Percentiles rank a stretch among this genome's conserved stretches.
phyloP scores from a whole-genome alignment of 2,888 invertebrate species.

The Podabrus alpinus region DNA sequence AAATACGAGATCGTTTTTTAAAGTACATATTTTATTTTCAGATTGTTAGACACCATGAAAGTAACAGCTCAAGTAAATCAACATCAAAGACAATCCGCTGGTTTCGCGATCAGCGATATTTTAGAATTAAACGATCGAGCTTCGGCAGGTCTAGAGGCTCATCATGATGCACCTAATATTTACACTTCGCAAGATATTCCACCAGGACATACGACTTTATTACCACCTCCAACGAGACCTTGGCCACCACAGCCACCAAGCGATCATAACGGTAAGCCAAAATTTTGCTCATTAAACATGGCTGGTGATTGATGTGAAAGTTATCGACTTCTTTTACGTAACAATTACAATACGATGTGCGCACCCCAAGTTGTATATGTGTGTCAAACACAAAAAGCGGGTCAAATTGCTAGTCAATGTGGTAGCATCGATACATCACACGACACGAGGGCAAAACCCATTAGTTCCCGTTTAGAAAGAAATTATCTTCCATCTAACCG shows the following conservation, averaged over 20 bases:
- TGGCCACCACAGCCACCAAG: conserved; percentile 46
- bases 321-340: neutral
- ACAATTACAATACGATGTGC: neutral
- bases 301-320: neutral
- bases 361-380: neutral
- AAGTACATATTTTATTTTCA: conserved; percentile 53
- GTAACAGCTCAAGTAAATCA: conserved; percentile 62
- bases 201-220: conserved; percentile 31
- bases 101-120: conserved; percentile 93
- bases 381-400: conserved; percentile 19
- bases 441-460: conserved; percentile 25
- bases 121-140: conserved; percentile 78
- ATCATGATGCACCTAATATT: conserved; percentile 47
- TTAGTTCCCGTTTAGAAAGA: conserved; percentile 27
- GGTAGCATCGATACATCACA: conserved; percentile 28
- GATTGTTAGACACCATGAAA: conserved; percentile 81
- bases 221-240: conserved; percentile 42
- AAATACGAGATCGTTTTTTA: no score
- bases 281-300: neutral
- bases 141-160: conserved; percentile 57
- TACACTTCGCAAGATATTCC: conserved; percentile 54
- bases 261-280: conserved; percentile 46
- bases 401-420: conserved; percentile 25
- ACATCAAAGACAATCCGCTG: conserved; percentile 69
- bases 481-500: conserved; percentile 30